phyloP scores from a whole-genome alignment of 2,888 invertebrate species.

The Pasiphila rectangulata region DNA sequence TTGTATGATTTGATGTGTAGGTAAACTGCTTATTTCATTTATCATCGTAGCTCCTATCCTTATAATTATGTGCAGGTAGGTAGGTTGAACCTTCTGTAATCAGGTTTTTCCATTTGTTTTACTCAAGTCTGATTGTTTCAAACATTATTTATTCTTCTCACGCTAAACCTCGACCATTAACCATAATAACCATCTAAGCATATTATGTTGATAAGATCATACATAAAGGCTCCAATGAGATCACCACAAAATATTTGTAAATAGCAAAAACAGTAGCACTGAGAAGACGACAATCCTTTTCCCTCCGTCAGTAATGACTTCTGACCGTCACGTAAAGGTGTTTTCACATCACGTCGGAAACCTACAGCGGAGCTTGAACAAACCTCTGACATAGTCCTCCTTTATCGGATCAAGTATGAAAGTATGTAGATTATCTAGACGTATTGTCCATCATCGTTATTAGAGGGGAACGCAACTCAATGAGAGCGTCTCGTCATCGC shows the following conservation, averaged over 20 bases:
- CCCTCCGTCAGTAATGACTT: constrained; percentile 8
- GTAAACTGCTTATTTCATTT: too few species aligned
- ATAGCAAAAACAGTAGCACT: constrained; percentile 14
- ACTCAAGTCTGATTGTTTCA: too few species aligned
- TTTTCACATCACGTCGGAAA: constrained; percentile 3
- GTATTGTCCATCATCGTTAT: neutral
- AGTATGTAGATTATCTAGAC: neutral
- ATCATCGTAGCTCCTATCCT: too few species aligned
- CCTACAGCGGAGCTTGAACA: neutral
- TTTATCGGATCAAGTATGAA: neutral
- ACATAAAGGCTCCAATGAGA: constrained; percentile 8
- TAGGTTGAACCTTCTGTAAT: too few species aligned
- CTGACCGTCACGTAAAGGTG: constrained; percentile 11
- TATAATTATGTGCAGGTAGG: too few species aligned
- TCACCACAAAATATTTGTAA: constrained; percentile 17
- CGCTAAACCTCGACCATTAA: constrained; percentile 10
- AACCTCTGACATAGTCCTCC: too few species aligned
- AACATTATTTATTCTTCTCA: constrained; percentile 22
- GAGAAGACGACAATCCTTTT: constrained; percentile 6
- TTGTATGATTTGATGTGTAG: too few species aligned
- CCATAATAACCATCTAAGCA: constrained; percentile 18
- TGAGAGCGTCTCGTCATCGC: too few species aligned
- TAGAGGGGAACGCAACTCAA: neutral
- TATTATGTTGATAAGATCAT: constrained; percentile 10
- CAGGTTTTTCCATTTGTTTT: too few species aligned